These are phyloP conservation scores for Morone chrysops DNA, from an alignment of 2,113 vertebrate species.

Conservation along the genomic window DNA sequence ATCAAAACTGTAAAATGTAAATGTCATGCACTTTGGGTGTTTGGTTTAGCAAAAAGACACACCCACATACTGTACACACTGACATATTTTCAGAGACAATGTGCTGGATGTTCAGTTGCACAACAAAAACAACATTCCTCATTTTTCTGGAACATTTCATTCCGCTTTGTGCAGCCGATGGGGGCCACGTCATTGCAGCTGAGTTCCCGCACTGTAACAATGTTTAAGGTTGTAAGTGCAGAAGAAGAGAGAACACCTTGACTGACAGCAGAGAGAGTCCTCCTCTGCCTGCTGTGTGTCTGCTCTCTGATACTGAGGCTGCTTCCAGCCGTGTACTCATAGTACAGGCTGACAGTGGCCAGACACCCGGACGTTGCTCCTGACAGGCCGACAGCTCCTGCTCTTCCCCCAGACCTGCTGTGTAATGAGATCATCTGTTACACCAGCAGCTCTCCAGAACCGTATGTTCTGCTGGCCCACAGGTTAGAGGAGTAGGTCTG, in stretches of 20 bases:
- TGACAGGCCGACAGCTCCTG: constrained; percentile 31
- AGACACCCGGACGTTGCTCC: constrained; percentile 43
- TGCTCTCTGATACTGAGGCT: not conserved
- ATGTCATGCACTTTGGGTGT: not conserved
- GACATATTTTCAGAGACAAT: not conserved
- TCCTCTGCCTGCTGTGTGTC: constrained; percentile 5
- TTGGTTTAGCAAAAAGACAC: constrained; percentile 13
- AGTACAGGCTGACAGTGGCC: constrained; percentile 44
- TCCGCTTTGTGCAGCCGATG: not conserved
- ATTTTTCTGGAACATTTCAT: constrained; percentile 18
- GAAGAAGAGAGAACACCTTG: not conserved
- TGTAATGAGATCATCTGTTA: constrained; percentile 24
- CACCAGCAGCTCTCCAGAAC: constrained; percentile 1
- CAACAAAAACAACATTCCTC: constrained; percentile 31
- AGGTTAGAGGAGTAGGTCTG: not conserved
- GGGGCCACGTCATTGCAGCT: not conserved
- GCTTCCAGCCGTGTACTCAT: constrained; percentile 49
- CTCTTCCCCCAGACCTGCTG: constrained; percentile 33
- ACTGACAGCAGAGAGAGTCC: constrained; percentile 20
- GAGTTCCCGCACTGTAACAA: not conserved
- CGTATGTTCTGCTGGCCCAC: not conserved
- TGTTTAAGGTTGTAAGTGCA: not conserved
- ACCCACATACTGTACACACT: not conserved
- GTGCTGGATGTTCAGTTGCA: not conserved
- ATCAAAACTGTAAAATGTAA: not conserved